phyloP scores from a whole-genome alignment of 2,888 invertebrate species.

The Volucella zonaria region DNA sequence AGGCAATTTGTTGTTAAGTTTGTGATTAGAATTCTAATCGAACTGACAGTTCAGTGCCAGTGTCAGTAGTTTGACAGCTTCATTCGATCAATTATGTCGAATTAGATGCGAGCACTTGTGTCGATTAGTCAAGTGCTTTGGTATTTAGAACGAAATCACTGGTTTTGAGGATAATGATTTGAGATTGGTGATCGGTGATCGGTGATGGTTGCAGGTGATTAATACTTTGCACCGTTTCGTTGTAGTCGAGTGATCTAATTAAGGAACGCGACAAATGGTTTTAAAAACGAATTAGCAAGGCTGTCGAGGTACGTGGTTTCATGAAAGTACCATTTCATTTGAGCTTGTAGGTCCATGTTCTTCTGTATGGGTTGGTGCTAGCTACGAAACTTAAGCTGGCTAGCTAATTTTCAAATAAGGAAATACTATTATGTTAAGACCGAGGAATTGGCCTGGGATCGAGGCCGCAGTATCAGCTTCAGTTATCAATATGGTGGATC shows the following conservation, averaged over 20 bases:
- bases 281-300: neutral
- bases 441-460: no score
- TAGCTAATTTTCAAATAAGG: no score
- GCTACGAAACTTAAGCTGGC: no score
- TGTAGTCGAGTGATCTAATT: conserved; percentile 20
- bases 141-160: conserved; percentile 29
- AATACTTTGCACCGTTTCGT: conserved; percentile 20
- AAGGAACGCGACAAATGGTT: conserved; percentile 18
- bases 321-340: neutral
- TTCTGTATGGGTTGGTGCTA: no score
- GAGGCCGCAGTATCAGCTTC: no score
- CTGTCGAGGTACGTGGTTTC: conserved; percentile 5
- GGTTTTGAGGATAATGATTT: conserved; percentile 21
- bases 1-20: conserved; percentile 63
- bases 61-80: conserved; percentile 58
- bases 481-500: no score
- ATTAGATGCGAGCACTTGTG: conserved; percentile 50
- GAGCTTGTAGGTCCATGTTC: no score
- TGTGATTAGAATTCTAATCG: conserved; percentile 67
- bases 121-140: conserved; percentile 41
- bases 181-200: conserved; percentile 12
- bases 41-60: conserved; percentile 29
- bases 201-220: conserved; percentile 28
- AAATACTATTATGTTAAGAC: no score
- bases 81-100: conserved; percentile 62